Base-by-base conservation (phyloP, 2,888 invertebrate genomes). In the Falcaria lacertinaria region DNA sequence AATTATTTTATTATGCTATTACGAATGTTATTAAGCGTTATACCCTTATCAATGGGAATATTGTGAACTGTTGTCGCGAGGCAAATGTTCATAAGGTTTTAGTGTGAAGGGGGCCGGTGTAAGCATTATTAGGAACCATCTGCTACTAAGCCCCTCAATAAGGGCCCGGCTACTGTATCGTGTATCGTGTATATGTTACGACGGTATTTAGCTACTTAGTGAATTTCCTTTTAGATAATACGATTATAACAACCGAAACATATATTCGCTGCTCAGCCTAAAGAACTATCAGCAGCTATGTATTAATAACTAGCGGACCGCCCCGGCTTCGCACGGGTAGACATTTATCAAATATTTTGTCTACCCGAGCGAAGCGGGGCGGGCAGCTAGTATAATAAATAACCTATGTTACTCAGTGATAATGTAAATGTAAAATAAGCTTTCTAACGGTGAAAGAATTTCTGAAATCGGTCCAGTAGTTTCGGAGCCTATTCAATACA, bases 31-130 rank as follows among this genome's bases (percentile, higher is more conserved):
- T 54, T 49, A 46, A 54, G 60, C 57, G 48, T 28, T 40, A 42
- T 45, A 54, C 56, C 57, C 52, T 59, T 60, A 59, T 61, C 57
- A 61, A 52, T 64, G 55, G 50, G 45, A 47, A 54, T 57, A 54
- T 62, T 59, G 45, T 48, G 38, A 52, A 48, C 48, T 50, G 52
- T 52, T 48, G 45, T 44, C 41, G 42, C 41, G 34, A 44, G 54
- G 45, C 8, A 22, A 37, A 22, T 46, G 46, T 57, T 49, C 56
- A 54, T 54, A 48, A 50, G 47, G 50, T 50, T 59, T 50, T 45
- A 50, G 48, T 53, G 38, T 43, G 43, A 35, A 42, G 28, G 41
- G 42, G 43, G 44, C 34, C 17, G 33, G 15, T 25, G 41, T 43
- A 36, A 25, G 39, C 33, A 36, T 33, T 43, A 40, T 36, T 38